Evolutionary conservation across 2,888 invertebrate species (phyloP).

Genomic region (Campoplex capitator): DNA sequence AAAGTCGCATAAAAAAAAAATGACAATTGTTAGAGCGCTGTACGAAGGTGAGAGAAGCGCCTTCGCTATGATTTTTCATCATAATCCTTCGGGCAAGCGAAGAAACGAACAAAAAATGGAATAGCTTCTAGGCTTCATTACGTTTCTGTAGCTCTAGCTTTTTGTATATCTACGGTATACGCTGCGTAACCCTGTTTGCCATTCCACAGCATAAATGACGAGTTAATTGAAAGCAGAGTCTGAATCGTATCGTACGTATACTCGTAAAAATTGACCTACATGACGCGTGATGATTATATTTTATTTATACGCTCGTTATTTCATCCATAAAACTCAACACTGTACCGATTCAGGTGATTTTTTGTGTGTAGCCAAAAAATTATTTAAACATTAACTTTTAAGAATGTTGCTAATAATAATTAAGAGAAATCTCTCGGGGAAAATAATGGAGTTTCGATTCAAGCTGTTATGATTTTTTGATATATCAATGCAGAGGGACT

Average conservation of each 20-base stretch:
- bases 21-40: constrained; percentile 1
- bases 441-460: no score
- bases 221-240: constrained; percentile 64
- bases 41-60: constrained; percentile 9
- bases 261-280: constrained; percentile 71
- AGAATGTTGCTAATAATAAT: not conserved
- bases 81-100: not conserved
- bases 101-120: constrained; percentile 11
- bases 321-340: not conserved
- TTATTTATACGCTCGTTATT: constrained; percentile 18
- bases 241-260: constrained; percentile 28
- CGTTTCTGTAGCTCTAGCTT: constrained; percentile 35
- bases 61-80: not conserved
- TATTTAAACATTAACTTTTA: not conserved
- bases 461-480: no score
- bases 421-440: not conserved
- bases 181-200: constrained; percentile 25
- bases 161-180: constrained; percentile 6
- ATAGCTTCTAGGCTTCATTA: constrained; percentile 59
- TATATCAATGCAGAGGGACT: not conserved
- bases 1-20: constrained; percentile 21
- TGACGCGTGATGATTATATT: constrained; percentile 37
- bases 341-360: not conserved
- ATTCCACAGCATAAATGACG: constrained; percentile 57
- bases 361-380: not conserved